Percentiles rank a stretch among this genome's conserved stretches.
Conservation (phyloP, 2,888 invertebrate genomes). For the Rhagonycha fulva region DNA sequence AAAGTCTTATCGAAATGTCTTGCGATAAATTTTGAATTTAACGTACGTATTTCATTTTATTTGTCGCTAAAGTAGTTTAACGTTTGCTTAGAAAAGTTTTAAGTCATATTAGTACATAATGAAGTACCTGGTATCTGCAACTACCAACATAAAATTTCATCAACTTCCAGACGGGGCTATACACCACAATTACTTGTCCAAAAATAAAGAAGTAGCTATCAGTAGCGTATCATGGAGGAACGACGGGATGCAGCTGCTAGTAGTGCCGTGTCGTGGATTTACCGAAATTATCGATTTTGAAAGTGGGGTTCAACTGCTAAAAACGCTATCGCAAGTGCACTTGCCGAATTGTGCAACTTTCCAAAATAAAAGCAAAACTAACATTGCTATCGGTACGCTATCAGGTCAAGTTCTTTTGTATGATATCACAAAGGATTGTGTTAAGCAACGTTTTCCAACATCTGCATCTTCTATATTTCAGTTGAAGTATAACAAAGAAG, state of each 20-base stretch:
- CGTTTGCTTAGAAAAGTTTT: neutral
- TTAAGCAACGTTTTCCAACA: slow-evolving; percentile 46
- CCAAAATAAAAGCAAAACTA: slow-evolving; percentile 48
- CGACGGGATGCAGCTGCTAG: slow-evolving; percentile 51
- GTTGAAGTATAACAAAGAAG: slow-evolving; percentile 47
- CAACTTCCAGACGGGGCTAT: slow-evolving; percentile 61
- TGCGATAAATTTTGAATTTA: neutral
- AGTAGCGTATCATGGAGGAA: slow-evolving; percentile 51
- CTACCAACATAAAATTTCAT: slow-evolving; percentile 61
- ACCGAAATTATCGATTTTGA: slow-evolving; percentile 50
- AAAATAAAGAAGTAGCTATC: slow-evolving; percentile 44
- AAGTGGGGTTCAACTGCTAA: slow-evolving; percentile 45
- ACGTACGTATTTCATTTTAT: neutral
- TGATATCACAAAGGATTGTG: slow-evolving; percentile 46
- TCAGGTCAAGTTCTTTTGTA: slow-evolving; percentile 49
- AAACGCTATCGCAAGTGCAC: slow-evolving; percentile 47
- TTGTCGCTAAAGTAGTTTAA: no score
- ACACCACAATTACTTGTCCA: slow-evolving; percentile 56
- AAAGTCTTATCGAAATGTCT: neutral
- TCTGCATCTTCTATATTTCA: slow-evolving; percentile 42
- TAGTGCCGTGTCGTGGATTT: slow-evolving; percentile 47
- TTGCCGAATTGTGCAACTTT: slow-evolving; percentile 51
- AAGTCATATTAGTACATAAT: neutral
- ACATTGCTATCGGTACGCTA: slow-evolving; percentile 46
- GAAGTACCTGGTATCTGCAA: slow-evolving; percentile 57